A percentile compares a stretch with the other conserved stretches of the same genome.
Evolutionary conservation across 2,797 vertebrate genomes (phyloP).

Genomic region (Anguilla marmorata): DNA sequence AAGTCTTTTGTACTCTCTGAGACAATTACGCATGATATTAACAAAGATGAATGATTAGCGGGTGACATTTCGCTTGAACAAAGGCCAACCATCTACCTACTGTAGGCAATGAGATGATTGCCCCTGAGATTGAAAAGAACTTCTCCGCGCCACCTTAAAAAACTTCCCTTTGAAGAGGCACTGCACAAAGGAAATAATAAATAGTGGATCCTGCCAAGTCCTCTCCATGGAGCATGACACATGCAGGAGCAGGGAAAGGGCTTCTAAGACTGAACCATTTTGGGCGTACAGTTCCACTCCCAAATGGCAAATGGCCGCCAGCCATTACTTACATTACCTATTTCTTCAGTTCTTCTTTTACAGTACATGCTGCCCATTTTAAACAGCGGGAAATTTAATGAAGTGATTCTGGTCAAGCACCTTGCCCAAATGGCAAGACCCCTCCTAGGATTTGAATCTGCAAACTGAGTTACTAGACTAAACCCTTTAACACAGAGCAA

Average conservation of each 20-base stretch:
- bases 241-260: not conserved
- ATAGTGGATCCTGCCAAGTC: not conserved
- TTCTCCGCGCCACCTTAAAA: constrained; percentile 19
- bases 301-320: not conserved
- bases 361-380: not conserved
- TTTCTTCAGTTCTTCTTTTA: not conserved
- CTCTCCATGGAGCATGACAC: not conserved
- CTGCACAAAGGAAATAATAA: not conserved
- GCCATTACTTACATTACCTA: not conserved
- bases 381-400: not conserved
- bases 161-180: not conserved
- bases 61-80: not conserved
- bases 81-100: not conserved
- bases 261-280: not conserved
- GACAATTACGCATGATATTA: not conserved
- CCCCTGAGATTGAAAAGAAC: not conserved
- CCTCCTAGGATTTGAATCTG: not conserved
- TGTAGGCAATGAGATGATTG: not conserved
- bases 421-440: not conserved
- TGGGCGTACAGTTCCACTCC: not conserved
- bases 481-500: not conserved
- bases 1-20: not conserved
- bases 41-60: not conserved
- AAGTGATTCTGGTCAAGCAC: not conserved
- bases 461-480: not conserved